These are phyloP conservation scores for Oreochromis mossambicus DNA, from an alignment of 2,797 vertebrate species.

Conservation along the genomic window DNA sequence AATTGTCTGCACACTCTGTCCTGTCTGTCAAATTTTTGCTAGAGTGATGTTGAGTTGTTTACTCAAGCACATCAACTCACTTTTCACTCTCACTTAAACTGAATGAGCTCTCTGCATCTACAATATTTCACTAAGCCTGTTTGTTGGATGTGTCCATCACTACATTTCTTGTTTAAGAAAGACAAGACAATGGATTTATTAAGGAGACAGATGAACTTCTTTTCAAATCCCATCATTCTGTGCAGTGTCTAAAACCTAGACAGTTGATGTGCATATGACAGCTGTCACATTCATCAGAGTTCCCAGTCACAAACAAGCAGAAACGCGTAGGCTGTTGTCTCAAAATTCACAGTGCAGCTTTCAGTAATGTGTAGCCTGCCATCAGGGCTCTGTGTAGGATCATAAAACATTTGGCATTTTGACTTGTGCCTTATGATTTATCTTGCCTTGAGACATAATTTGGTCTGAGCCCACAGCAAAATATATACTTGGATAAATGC, in stretches of 20 bases:
- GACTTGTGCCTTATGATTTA: conserved; percentile 72
- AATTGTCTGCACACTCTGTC: conserved; percentile 62
- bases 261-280: conserved; percentile 73
- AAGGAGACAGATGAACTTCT: conserved; percentile 74
- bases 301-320: conserved; percentile 64
- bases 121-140: conserved; percentile 57
- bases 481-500: conserved; percentile 72
- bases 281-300: conserved; percentile 70
- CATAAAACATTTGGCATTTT: conserved; percentile 68
- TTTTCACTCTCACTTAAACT: conserved; percentile 75
- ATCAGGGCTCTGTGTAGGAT: conserved; percentile 60
- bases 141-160: conserved; percentile 73
- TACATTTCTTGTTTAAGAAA: conserved; percentile 56
- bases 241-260: conserved; percentile 63
- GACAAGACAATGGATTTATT: conserved; percentile 76
- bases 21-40: conserved; percentile 62
- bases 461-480: conserved; percentile 67
- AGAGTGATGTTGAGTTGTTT: conserved; percentile 71
- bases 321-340: conserved; percentile 46
- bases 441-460: conserved; percentile 74
- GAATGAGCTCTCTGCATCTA: conserved; percentile 63
- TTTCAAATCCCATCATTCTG: conserved; percentile 72
- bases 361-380: conserved; percentile 56
- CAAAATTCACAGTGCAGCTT: conserved; percentile 57
- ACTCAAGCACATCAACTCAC: conserved; percentile 74